Conservation (phyloP, 2,888 invertebrate species). For the Eupithecia inturbata region DNA sequence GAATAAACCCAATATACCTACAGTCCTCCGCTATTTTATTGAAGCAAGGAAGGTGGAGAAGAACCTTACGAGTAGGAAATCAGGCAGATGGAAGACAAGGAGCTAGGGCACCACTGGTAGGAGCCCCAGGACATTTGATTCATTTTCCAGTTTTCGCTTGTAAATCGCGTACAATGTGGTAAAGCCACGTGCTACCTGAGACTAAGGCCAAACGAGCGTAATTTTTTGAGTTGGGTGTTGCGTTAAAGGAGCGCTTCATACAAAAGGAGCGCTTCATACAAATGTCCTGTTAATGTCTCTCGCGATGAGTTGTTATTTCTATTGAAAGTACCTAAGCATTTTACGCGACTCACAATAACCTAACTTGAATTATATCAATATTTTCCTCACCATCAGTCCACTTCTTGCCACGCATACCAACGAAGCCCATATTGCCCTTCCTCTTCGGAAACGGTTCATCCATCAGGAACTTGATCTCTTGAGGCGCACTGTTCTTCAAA, state of each 20-base stretch:
- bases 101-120: not conserved
- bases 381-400: constrained; percentile 67
- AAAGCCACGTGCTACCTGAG: not conserved
- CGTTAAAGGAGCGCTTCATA: too few relatives aligned
- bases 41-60: not conserved
- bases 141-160: not conserved
- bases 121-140: not conserved
- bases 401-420: constrained; percentile 84
- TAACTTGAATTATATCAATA: not conserved
- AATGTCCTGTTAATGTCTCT: too few relatives aligned
- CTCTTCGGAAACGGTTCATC: constrained; percentile 77
- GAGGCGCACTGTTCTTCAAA: constrained; percentile 62
- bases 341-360: not conserved
- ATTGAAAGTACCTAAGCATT: not conserved
- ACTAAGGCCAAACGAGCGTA: not conserved
- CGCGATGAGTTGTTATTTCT: not conserved
- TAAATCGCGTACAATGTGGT: not conserved
- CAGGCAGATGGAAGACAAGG: not conserved
- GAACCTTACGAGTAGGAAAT: not conserved
- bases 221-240: not conserved
- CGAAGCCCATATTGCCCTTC: constrained; percentile 81
- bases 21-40: not conserved
- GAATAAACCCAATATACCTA: not conserved
- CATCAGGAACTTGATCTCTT: constrained; percentile 74
- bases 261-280: too few relatives aligned